Conservation (phyloP, 2,888 invertebrate genomes). For the Tinea semifulvella region DNA sequence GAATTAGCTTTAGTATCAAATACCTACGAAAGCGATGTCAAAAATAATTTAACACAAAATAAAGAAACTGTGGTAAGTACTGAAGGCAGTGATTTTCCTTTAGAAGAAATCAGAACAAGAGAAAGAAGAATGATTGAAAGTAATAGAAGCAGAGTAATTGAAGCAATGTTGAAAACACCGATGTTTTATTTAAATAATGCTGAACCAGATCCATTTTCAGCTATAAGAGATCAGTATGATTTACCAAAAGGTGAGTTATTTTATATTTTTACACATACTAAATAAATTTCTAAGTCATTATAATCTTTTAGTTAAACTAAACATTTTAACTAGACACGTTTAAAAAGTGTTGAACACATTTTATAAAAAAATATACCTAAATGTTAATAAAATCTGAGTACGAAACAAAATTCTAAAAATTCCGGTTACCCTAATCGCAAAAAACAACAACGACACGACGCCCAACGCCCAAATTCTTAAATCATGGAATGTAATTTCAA, state of each 20-base stretch:
- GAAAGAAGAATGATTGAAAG: constrained; percentile 24
- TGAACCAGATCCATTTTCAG: constrained; percentile 34
- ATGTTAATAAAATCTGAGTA: too few relatives aligned
- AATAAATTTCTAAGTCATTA: too few relatives aligned
- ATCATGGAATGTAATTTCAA: too few relatives aligned
- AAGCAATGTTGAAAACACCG: constrained; percentile 39
- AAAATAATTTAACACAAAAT: background rate
- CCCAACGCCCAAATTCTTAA: too few relatives aligned
- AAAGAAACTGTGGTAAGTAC: background rate
- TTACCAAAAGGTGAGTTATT: constrained; percentile 41
- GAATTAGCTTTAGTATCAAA: background rate
- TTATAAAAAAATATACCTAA: too few relatives aligned
- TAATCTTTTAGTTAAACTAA: too few relatives aligned
- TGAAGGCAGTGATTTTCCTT: background rate
- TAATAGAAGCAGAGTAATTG: constrained; percentile 33
- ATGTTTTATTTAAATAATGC: constrained; percentile 30
- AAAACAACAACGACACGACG: too few relatives aligned
- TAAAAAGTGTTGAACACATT: too few relatives aligned
- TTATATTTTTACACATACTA: too few relatives aligned
- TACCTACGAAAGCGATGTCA: background rate
- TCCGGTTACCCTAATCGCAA: too few relatives aligned
- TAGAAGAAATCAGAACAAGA: constrained; percentile 18
- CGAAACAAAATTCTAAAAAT: too few relatives aligned
- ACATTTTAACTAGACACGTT: too few relatives aligned
- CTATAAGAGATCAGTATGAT: constrained; percentile 41